phyloP scores from a whole-genome alignment of 2,797 vertebrate genomes.

The Channa striata region DNA sequence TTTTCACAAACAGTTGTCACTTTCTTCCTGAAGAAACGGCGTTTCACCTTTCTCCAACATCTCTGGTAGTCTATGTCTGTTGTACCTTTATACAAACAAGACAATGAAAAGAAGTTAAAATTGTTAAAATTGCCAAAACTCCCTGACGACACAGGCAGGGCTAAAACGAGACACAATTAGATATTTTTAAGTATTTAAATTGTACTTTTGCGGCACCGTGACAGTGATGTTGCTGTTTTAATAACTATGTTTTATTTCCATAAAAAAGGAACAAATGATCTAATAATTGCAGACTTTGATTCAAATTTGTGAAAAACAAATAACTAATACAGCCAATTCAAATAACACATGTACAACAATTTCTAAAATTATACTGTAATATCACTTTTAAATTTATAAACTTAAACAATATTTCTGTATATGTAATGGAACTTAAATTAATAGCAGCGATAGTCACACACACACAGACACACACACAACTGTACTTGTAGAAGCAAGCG shows the following conservation, averaged over 20 bases:
- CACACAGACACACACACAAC: background rate
- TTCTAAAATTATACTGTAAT: background rate
- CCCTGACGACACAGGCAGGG: too few species aligned
- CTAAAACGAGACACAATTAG: too few species aligned
- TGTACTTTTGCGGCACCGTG: too few species aligned
- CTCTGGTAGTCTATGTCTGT: conserved; percentile 78
- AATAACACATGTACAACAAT: too few species aligned
- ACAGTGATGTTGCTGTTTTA: too few species aligned
- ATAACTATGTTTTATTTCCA: too few species aligned
- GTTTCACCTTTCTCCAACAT: conserved; percentile 82
- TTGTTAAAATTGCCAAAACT: too few species aligned
- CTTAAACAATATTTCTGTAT: background rate
- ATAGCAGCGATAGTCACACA: background rate
- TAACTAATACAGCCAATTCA: too few species aligned
- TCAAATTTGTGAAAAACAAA: too few species aligned
- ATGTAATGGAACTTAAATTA: background rate
- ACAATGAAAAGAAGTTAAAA: background rate
- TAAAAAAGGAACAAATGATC: too few species aligned
- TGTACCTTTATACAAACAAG: conserved; percentile 44
- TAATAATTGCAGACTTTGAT: too few species aligned
- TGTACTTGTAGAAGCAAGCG: conserved; percentile 64
- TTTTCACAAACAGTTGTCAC: conserved; percentile 76
- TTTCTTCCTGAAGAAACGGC: conserved; percentile 78
- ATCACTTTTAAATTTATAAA: background rate
- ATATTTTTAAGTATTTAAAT: too few species aligned